A percentile compares a stretch with the other conserved stretches of the same genome.
Conservation (phyloP, 2,113 vertebrate species). For the Macquaria ambigua region DNA sequence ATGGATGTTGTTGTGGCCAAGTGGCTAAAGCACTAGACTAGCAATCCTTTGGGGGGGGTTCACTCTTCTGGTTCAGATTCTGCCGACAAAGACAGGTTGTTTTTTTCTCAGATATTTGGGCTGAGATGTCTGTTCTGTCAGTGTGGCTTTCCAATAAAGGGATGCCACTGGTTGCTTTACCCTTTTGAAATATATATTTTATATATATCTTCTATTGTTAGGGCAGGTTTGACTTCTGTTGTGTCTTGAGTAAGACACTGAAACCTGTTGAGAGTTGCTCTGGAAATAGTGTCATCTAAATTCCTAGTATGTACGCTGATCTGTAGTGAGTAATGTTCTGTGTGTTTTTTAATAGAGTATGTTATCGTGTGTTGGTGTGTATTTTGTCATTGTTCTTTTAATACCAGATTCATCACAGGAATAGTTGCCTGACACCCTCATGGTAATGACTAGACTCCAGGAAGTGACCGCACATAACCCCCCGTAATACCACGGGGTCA, state of each 20-base stretch:
- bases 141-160: not conserved
- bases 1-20: constrained; percentile 27
- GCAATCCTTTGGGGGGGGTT: not conserved
- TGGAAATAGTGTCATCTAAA: not conserved
- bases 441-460: too few species aligned
- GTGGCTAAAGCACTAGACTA: not conserved
- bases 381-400: not conserved
- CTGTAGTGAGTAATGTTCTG: not conserved
- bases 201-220: not conserved
- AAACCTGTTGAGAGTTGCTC: not conserved
- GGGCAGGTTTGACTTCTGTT: not conserved
- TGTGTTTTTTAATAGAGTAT: not conserved
- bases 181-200: not conserved
- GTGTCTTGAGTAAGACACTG: not conserved
- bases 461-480: too few species aligned
- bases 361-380: not conserved
- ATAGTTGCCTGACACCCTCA: not conserved
- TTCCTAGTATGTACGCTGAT: not conserved
- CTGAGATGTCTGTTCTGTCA: constrained; percentile 3
- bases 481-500: not conserved
- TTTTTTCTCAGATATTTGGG: not conserved
- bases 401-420: not conserved
- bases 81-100: constrained; percentile 1
- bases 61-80: not conserved
- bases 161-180: not conserved